These are phyloP conservation scores for Vulpes vulpes DNA, from an alignment of 2,113 vertebrate species.

Conservation along the genomic window DNA sequence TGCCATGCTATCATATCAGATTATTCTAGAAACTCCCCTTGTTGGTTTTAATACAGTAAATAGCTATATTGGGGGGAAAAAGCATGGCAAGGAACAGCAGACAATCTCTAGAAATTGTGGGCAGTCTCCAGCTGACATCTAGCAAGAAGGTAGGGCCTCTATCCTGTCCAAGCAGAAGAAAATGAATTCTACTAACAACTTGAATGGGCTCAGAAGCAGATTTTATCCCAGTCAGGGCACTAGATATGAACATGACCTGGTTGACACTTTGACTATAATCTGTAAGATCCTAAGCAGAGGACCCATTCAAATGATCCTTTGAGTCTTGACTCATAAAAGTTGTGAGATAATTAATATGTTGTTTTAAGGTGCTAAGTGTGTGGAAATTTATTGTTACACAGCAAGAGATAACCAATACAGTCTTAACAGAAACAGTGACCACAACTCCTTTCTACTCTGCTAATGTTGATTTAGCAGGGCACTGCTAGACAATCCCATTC, in stretches of 20 bases:
- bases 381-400: not conserved
- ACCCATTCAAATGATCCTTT: not conserved
- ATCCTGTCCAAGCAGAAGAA: not conserved
- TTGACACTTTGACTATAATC: not conserved
- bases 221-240: not conserved
- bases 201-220: not conserved
- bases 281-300: not conserved
- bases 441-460: not conserved
- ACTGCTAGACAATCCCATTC: not conserved
- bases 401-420: not conserved
- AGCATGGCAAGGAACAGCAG: not conserved
- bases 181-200: not conserved
- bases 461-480: not conserved
- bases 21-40: not conserved
- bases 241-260: not conserved
- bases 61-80: not conserved
- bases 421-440: not conserved
- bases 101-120: not conserved
- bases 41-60: not conserved
- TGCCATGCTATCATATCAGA: not conserved
- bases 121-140: not conserved
- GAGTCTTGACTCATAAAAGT: not conserved
- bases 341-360: not conserved
- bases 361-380: not conserved
- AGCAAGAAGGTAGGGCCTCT: not conserved